Percentiles rank a stretch among this genome's conserved stretches.
phyloP scores from a whole-genome alignment of 2,113 vertebrate genomes.

The Cisticola juncidis region DNA sequence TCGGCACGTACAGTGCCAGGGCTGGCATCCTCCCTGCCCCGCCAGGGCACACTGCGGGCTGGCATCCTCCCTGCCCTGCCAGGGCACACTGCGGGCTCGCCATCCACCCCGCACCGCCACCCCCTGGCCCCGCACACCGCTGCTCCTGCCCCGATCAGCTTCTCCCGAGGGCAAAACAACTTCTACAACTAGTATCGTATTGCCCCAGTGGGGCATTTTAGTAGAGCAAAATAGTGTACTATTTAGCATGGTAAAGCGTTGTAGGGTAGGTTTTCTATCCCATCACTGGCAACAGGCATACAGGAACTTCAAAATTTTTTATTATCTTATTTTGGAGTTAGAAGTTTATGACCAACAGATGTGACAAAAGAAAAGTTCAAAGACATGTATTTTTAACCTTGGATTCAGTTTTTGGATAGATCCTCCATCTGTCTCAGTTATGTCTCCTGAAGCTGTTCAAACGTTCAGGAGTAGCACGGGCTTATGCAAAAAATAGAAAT shows the following conservation, averaged over 20 bases:
- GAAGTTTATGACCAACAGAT: neutral
- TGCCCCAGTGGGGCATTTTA: neutral
- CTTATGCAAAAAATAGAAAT: neutral
- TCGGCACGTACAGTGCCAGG: neutral
- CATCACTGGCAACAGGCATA: neutral
- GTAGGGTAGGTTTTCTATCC: neutral
- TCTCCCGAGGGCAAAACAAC: neutral
- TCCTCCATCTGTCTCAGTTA: neutral
- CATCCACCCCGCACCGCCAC: too few relatives aligned
- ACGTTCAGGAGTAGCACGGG: neutral
- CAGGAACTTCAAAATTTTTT: neutral
- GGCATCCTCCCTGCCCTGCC: neutral
- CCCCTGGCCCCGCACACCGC: neutral
- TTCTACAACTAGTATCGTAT: neutral
- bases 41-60: neutral
- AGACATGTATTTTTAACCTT: neutral
- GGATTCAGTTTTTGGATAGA: neutral
- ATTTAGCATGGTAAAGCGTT: neutral
- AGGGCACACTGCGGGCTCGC: neutral
- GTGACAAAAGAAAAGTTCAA: neutral
- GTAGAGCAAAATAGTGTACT: too few relatives aligned
- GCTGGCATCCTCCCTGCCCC: rapidly evolving
- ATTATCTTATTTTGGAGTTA: neutral
- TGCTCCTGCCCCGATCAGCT: neutral
- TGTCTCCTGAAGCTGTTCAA: neutral